phyloP scores from a whole-genome alignment of 2,113 vertebrate genomes.

The Platysternon megacephalum region DNA sequence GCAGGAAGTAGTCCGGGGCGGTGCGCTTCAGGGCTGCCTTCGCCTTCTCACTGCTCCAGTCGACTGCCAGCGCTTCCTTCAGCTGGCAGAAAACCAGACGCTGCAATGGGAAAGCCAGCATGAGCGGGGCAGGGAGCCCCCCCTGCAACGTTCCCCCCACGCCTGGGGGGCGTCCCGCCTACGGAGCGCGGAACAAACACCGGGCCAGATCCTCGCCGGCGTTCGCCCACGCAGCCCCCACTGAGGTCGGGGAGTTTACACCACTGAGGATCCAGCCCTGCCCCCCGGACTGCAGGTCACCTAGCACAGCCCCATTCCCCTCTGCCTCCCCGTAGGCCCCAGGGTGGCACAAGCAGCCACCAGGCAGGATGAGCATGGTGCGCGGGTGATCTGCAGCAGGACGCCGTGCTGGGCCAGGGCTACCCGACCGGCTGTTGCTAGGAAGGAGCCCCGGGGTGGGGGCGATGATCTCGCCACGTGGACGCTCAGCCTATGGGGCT shows the following conservation, averaged over 20 bases:
- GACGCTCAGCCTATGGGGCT: not conserved
- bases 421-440: no score
- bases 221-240: not conserved
- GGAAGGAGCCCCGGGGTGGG: no score
- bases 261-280: not conserved
- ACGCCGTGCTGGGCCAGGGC: not conserved
- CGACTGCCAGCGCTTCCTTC: constrained; percentile 88
- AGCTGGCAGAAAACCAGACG: constrained; percentile 85
- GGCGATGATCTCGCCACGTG: not conserved
- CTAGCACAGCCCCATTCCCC: not conserved
- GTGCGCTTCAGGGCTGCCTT: constrained; percentile 83
- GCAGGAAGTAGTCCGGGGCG: constrained; percentile 88
- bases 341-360: no score
- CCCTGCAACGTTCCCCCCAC: constrained; percentile 5
- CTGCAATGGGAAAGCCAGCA: constrained; percentile 43
- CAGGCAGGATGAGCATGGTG: no score
- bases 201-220: no score
- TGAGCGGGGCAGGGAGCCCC: not conserved
- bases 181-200: not conserved
- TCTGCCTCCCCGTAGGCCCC: not conserved
- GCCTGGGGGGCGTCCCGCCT: constrained; percentile 20
- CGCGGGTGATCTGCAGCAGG: no score
- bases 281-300: not conserved
- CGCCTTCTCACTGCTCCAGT: constrained; percentile 89
- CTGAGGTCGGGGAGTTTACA: no score